Evolutionary conservation across 1,140 invertebrate genomes (phyloP).

Genomic region (Musca vetustissima): DNA sequence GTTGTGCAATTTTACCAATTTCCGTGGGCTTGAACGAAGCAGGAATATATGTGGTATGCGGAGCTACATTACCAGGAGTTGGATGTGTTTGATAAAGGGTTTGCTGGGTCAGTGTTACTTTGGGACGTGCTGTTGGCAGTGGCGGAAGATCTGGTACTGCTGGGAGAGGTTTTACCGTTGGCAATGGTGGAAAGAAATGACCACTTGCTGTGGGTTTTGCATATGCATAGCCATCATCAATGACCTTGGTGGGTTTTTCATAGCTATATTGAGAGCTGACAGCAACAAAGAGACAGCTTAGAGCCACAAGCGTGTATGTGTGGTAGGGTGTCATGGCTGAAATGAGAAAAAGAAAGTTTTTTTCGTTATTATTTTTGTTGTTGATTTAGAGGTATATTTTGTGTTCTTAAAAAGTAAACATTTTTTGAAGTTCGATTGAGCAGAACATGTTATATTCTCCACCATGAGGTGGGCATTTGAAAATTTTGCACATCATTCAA

Average conservation of each 20-base stretch:
- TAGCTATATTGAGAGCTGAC: neutral
- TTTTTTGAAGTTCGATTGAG: too few species aligned
- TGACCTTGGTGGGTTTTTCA: too few species aligned
- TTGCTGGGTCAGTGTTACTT: neutral
- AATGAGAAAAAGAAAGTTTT: constrained; percentile 20
- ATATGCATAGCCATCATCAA: constrained; percentile 42
- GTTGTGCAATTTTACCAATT: constrained; percentile 13
- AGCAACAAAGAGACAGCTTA: constrained; percentile 23
- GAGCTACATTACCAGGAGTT: constrained; percentile 23
- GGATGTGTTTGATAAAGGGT: constrained; percentile 29
- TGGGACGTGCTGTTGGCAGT: constrained; percentile 31
- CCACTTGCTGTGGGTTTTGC: constrained; percentile 39
- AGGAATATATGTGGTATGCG: neutral
- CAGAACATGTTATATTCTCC: too few species aligned
- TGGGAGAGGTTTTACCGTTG: constrained; percentile 44
- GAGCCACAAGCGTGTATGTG: neutral
- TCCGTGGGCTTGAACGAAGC: neutral
- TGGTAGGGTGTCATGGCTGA: constrained; percentile 34
- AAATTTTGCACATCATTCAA: too few species aligned
- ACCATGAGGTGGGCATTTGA: too few species aligned
- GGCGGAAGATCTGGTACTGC: constrained; percentile 42
- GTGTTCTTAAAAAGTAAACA: too few species aligned
- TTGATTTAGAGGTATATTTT: too few species aligned
- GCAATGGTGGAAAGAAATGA: constrained; percentile 41
- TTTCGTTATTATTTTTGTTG: neutral